Evolutionary conservation across 2,888 invertebrate species (phyloP), one percentile per base, ranked within the genome.

Genomic region (Schizaphis graminum): DNA sequence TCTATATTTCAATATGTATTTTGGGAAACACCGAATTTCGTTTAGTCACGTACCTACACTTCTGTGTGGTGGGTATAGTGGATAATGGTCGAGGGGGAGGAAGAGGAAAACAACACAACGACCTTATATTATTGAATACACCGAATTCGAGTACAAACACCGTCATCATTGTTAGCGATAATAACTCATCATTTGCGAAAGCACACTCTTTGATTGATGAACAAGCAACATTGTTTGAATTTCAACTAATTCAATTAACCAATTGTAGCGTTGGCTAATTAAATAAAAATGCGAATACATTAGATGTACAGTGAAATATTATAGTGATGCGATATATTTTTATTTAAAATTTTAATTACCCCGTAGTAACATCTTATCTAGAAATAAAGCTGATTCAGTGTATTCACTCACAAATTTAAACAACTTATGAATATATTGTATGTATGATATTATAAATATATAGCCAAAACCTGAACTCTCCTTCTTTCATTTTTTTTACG

Each of bases 401-500:
- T 35, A n/a, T 24, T 86, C n/a, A 7, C 4, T 87, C 49, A 41
- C 4, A 88, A 92, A 61, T 92, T 35, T 4, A 77, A 41, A 88
- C 41, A 41, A 88, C 61, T 53, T 67, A 77, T 53, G 67, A 35
- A 67, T 67, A 86, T 61, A 89, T 61, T 61, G 28, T 77, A 26
- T 91, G 7, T 56, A 56, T 85, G 21, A 85, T 56, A 44, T n/a
- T 41, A 35, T 49, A 87, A 5, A 67, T 28, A 41, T 35, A 47
- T 7, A 88, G 8, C 28, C 16, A 88, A 88, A 92, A 67, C 10
- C 49, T 49, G 49, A 88, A 67, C 41, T 88, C 41, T 88, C 1
- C 41, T 88, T 92, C 28, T 92, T 92, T n/a, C 67, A 53, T 88
- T 87, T 92, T 57, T n/a, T 87, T 67, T 26, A 10, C 57, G 93